Evolutionary conservation across 1,140 invertebrate species (phyloP).

Genomic region (Chironomus striatipennis): DNA sequence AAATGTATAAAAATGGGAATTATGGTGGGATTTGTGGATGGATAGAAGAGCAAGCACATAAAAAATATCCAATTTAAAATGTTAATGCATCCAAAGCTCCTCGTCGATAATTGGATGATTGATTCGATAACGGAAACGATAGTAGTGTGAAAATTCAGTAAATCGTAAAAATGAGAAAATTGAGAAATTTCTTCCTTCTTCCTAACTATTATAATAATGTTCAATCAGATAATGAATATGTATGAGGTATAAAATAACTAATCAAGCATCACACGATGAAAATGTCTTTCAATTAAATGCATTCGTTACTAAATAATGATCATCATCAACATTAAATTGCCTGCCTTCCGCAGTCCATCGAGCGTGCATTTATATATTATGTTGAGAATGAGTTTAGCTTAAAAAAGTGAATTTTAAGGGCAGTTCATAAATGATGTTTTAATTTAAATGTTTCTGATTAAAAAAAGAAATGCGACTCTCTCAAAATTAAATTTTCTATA

Average conservation of each 20-base stretch:
- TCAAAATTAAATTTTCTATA: too few species aligned
- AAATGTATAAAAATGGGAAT: background rate
- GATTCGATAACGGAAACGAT: constrained; percentile 5
- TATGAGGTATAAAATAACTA: background rate
- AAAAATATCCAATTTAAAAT: background rate
- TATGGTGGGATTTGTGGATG: too few species aligned
- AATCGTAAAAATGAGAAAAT: background rate
- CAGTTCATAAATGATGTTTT: too few species aligned
- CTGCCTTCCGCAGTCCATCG: too few species aligned
- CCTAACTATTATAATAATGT: background rate
- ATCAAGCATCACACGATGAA: background rate
- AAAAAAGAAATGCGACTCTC: too few species aligned
- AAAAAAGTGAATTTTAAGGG: too few species aligned
- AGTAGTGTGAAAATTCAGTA: background rate
- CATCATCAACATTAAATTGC: background rate
- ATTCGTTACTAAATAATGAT: background rate
- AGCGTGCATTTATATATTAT: too few species aligned
- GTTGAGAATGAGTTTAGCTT: too few species aligned
- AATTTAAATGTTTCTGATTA: too few species aligned
- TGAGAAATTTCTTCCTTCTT: background rate
- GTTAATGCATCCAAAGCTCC: constrained; percentile 4
- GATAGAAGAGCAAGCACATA: too few species aligned
- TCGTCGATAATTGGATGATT: constrained; percentile 5
- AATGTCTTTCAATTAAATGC: background rate
- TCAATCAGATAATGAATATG: constrained; percentile 18